Conservation (phyloP, 2,113 vertebrate species). For the Apaloderma vittatum region DNA sequence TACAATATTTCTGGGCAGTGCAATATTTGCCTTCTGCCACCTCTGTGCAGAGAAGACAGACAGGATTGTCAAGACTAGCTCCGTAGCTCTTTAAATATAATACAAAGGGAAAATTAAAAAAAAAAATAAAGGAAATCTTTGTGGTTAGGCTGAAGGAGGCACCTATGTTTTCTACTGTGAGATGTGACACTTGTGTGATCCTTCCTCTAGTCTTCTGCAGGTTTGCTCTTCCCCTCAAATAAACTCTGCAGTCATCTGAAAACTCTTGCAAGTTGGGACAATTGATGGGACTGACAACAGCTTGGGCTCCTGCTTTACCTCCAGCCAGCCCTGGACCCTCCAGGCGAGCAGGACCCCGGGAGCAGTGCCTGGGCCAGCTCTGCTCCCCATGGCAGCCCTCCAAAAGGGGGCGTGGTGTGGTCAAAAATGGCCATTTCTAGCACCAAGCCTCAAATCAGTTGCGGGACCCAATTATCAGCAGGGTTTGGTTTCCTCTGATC, state of each 20-base stretch:
- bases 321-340: neutral
- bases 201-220: neutral
- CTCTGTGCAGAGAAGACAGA: neutral
- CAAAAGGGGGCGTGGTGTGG: neutral
- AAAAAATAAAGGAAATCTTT: neutral
- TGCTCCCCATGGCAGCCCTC: neutral
- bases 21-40: neutral
- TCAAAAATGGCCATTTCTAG: neutral
- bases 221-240: neutral
- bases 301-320: neutral
- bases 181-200: neutral
- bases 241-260: neutral
- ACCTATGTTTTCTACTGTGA: neutral
- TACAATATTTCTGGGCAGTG: neutral
- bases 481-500: neutral
- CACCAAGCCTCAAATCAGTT: neutral
- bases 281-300: neutral
- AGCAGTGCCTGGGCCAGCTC: neutral
- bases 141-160: neutral
- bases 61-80: neutral
- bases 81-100: neutral
- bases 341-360: accelerated
- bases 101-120: accelerated
- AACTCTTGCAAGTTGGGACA: neutral
- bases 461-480: neutral